phyloP scores from a whole-genome alignment of 2,113 vertebrate genomes.

The Heterochromis multidens region DNA sequence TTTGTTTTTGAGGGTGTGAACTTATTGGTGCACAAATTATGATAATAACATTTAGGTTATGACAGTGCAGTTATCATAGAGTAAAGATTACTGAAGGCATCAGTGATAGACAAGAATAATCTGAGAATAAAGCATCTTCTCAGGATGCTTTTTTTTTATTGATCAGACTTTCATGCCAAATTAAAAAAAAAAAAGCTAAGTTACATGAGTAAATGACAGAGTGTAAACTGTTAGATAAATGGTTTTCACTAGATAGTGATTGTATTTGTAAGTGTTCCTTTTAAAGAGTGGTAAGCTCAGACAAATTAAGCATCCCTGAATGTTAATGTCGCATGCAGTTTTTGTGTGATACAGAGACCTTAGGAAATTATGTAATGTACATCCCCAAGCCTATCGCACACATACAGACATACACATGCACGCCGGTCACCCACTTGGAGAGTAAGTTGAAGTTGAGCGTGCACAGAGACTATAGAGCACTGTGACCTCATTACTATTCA shows the following conservation, averaged over 20 bases:
- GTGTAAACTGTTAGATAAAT: too few species aligned
- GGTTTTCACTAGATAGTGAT: too few species aligned
- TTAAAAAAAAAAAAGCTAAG: not conserved
- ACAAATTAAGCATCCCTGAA: not conserved
- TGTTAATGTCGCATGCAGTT: not conserved
- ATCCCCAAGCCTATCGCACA: not conserved
- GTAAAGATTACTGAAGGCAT: not conserved
- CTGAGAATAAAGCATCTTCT: too few species aligned
- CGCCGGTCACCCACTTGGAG: constrained; percentile 14
- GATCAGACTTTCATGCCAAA: not conserved
- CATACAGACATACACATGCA: constrained; percentile 2
- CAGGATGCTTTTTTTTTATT: too few species aligned
- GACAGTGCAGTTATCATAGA: not conserved
- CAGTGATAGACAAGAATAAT: too few species aligned
- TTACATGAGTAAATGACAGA: not conserved
- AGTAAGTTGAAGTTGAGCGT: constrained; percentile 28
- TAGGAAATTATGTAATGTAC: constrained; percentile 27
- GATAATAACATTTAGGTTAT: not conserved
- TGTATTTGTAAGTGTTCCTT: not conserved
- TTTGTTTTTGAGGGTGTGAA: not conserved
- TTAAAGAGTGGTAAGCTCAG: not conserved
- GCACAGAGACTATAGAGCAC: constrained; percentile 36
- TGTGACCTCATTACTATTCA: constrained; percentile 73
- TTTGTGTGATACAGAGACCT: not conserved
- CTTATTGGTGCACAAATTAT: not conserved